Evolutionary conservation across 2,113 vertebrate species (phyloP), one percentile per base, ranked within the genome.

Genomic region (Cyprinodon variegatus): DNA sequence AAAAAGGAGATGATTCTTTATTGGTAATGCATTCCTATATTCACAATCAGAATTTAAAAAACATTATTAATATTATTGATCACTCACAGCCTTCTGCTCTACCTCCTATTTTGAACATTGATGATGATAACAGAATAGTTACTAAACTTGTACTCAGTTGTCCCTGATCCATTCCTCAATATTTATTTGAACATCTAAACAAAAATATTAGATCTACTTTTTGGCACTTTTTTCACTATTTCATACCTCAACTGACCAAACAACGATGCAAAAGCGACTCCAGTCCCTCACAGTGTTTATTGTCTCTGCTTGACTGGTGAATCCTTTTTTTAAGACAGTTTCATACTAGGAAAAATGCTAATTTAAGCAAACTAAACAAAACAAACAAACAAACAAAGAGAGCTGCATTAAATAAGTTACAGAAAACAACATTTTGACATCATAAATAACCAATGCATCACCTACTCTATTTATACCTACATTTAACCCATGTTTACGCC

Each of bases 241-340:
- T 70, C 61, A 71, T 64, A 64, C 70, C 74, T 41, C 53, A 79
- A 70, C 45, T 66, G 1, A 76, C 41, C 3, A 41, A n/a, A 77
- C 65, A n/a, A 59, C 11, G 15, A 65, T 76, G 61, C 4, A 1
- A 68, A 43, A 59, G 36, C 60, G n/a, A 39, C 29, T 38, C 15
- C 20, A 68, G 43, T 48, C 59, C 70, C 71, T 75, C 40, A 61
- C 7, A 22, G 15, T 61, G 72, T 65, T 41, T 67, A 22, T 17
- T 61, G 29, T 64, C 63, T 53, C 57, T 64, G 64, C 41, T 69
- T 69, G 14, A 68, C 38, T 68, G 20, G 36, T 61, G 61, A 66
- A 61, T 29, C 46, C 61, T 62, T 70, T 66, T 36, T 38, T 36
- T 38, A 62, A 72, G 72, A 79, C 76, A 77, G 76, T 14, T 66